Conservation (phyloP, 2,888 invertebrate genomes). For the Cerastis leucographa region DNA sequence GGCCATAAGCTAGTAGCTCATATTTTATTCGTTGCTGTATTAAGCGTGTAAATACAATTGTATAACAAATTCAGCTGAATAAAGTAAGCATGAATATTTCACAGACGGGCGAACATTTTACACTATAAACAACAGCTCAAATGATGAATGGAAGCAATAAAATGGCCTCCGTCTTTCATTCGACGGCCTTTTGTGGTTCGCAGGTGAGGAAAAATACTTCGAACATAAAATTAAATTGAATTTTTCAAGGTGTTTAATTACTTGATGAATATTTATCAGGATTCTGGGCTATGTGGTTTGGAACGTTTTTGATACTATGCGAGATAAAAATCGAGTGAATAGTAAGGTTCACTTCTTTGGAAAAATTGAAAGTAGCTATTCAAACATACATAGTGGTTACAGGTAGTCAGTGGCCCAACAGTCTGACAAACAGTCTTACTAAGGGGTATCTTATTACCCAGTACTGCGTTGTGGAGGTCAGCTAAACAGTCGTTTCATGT, state of each 20-base stretch:
- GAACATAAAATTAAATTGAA: slow-evolving; percentile 53
- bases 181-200: slow-evolving; percentile 66
- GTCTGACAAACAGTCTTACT: not conserved
- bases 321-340: not conserved
- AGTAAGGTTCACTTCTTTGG: not conserved
- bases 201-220: slow-evolving; percentile 72
- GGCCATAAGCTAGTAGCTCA: not conserved
- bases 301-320: slow-evolving; percentile 1
- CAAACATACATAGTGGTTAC: not conserved
- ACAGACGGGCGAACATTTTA: slow-evolving; percentile 31
- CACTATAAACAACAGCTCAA: slow-evolving; percentile 65
- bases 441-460: not conserved
- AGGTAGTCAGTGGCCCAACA: not conserved
- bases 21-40: slow-evolving; percentile 30
- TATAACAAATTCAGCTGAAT: slow-evolving; percentile 65
- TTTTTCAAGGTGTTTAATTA: slow-evolving; percentile 46
- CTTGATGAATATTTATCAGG: slow-evolving; percentile 47
- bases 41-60: slow-evolving; percentile 62
- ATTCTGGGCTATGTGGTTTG: slow-evolving; percentile 15
- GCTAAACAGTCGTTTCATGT: not conserved
- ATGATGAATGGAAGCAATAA: slow-evolving; percentile 74
- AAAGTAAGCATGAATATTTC: slow-evolving; percentile 62
- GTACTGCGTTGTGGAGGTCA: not conserved
- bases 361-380: not conserved
- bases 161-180: slow-evolving; percentile 71